These are phyloP conservation scores for Hucho hucho DNA, from an alignment of 2,113 vertebrate species.

Conservation along the genomic window DNA sequence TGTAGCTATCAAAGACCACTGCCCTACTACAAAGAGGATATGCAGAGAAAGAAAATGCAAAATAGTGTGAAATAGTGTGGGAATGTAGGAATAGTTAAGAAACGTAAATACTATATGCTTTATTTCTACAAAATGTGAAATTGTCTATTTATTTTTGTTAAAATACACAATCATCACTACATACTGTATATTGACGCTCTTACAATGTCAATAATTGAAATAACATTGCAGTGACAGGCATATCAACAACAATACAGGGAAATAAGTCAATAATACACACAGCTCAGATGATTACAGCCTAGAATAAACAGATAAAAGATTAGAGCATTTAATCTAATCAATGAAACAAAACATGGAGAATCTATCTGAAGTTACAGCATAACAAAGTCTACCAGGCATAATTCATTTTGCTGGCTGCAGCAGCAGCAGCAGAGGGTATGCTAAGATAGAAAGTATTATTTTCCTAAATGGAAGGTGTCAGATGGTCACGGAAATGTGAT, in stretches of 20 bases:
- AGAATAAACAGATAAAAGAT: conserved; percentile 51
- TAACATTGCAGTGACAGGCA: conserved; percentile 5
- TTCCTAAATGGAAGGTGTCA: conserved; percentile 99
- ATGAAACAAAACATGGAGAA: conserved; percentile 63
- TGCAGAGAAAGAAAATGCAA: too few species aligned
- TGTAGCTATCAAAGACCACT: too few species aligned
- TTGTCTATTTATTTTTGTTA: too few species aligned
- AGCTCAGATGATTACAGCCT: conserved; percentile 26
- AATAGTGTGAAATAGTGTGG: too few species aligned
- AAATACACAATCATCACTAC: background rate
- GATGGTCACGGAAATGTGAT: conserved; percentile 99
- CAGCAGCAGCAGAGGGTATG: conserved; percentile 95
- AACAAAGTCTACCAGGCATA: conserved; percentile 90
- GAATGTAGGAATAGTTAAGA: too few species aligned
- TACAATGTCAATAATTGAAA: conserved; percentile 7
- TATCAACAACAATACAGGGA: conserved; percentile 23
- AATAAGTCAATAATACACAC: conserved; percentile 9
- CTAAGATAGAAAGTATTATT: conserved; percentile 99
- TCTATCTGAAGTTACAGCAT: conserved; percentile 68
- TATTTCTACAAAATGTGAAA: too few species aligned
- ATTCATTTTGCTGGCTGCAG: conserved; percentile 96
- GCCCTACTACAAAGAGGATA: too few species aligned
- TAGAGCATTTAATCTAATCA: conserved; percentile 59
- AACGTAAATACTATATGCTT: too few species aligned
- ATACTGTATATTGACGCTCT: background rate